phyloP scores from a whole-genome alignment of 2,888 invertebrate species.

The Papilio gigon region DNA sequence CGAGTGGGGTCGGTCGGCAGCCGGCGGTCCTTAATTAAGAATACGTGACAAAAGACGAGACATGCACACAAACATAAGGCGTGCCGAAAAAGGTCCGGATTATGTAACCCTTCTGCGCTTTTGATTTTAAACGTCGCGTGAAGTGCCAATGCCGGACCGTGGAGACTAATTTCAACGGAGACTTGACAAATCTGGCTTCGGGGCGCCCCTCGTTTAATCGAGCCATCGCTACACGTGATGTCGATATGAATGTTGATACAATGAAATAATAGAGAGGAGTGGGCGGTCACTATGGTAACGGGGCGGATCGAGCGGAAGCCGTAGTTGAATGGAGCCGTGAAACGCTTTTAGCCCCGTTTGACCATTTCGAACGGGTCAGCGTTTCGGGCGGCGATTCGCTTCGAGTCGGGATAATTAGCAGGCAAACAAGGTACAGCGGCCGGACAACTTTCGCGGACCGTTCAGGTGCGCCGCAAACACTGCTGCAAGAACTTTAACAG shows the following conservation, averaged over 20 bases:
- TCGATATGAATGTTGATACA: conserved; percentile 80
- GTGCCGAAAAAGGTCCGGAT: conserved; percentile 79
- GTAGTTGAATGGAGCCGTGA: conserved; percentile 67
- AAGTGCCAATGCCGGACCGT: conserved; percentile 73
- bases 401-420: conserved; percentile 77
- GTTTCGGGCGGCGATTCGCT: conserved; percentile 72
- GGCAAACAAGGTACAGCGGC: conserved; percentile 76
- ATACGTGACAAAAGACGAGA: conserved; percentile 83
- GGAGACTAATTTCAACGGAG: conserved; percentile 79
- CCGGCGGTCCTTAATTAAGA: conserved; percentile 81
- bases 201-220: conserved; percentile 76
- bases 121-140: conserved; percentile 80
- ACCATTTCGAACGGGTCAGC: conserved; percentile 74
- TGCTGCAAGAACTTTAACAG: conserved; percentile 81
- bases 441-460: conserved; percentile 75
- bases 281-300: conserved; percentile 78
- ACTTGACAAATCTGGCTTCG: conserved; percentile 81
- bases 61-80: conserved; percentile 78
- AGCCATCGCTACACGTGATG: conserved; percentile 72
- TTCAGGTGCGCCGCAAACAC: conserved; percentile 80
- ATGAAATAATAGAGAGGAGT: conserved; percentile 71
- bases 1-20: conserved; percentile 73
- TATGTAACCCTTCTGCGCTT: conserved; percentile 81
- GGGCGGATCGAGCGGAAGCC: conserved; percentile 64
- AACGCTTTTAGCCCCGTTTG: conserved; percentile 75